phyloP scores from a whole-genome alignment of 1,140 invertebrate genomes.

The Eumaeus atala region DNA sequence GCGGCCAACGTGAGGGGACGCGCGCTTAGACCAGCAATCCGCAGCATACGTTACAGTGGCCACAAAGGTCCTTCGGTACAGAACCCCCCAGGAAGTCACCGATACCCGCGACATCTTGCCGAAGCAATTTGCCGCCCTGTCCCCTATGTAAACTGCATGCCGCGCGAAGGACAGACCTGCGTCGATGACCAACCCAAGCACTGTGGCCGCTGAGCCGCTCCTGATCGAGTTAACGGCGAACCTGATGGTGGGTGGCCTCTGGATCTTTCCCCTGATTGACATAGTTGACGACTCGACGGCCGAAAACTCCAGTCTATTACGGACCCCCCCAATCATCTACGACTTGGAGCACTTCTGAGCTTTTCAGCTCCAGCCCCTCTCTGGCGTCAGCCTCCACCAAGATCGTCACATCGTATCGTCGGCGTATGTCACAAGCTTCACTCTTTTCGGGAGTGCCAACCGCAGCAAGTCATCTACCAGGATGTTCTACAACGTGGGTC shows the following conservation, averaged over 20 bases:
- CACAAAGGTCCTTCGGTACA: neutral
- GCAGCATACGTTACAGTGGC: slow-evolving; percentile 6
- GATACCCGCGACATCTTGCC: slow-evolving; percentile 8
- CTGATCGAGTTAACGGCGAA: slow-evolving; percentile 11
- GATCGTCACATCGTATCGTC: slow-evolving; percentile 53
- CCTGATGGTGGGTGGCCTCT: slow-evolving; percentile 26
- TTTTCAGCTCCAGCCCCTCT: slow-evolving; percentile 28
- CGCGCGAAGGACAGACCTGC: neutral
- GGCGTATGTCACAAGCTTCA: slow-evolving; percentile 40
- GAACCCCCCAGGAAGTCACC: neutral
- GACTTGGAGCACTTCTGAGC: slow-evolving; percentile 4
- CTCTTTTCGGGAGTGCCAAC: neutral
- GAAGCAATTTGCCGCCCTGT: slow-evolving; percentile 10
- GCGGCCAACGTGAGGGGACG: neutral
- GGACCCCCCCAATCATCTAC: slow-evolving; percentile 33
- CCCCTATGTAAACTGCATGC: neutral
- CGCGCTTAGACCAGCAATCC: no score
- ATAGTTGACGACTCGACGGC: slow-evolving; percentile 23
- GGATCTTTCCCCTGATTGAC: slow-evolving; percentile 27
- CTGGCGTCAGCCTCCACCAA: slow-evolving; percentile 33
- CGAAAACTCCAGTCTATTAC: slow-evolving; percentile 25
- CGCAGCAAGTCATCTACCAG: no score
- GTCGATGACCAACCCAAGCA: slow-evolving; percentile 8
- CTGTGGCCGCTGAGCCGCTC: slow-evolving; percentile 2
- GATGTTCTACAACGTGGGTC: slow-evolving; percentile 35